Conservation (phyloP, 2,888 invertebrate species). For the Harmothoe impar region DNA sequence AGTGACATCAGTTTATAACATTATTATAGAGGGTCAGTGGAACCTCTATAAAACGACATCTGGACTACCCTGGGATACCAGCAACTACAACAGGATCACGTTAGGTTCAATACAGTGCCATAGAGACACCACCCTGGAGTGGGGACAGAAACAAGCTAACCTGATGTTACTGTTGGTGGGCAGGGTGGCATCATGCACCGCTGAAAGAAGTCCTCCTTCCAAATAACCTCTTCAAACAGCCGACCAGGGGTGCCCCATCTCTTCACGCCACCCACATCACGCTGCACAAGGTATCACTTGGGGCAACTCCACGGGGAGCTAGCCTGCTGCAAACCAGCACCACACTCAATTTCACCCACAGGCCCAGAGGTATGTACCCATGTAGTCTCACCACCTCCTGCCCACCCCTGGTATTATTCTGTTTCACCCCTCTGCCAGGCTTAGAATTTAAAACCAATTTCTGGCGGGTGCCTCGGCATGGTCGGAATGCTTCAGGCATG, state of each 20-base stretch:
- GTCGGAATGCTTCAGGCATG: not conserved
- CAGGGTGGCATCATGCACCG: not conserved
- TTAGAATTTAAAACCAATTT: conserved; percentile 61
- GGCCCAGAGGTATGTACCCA: conserved; percentile 24
- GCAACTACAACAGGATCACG: too few species aligned
- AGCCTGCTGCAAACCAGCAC: not conserved
- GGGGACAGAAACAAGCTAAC: not conserved
- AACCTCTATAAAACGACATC: too few species aligned
- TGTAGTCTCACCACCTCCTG: conserved; percentile 7
- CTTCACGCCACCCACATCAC: conserved; percentile 33
- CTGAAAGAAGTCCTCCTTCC: not conserved
- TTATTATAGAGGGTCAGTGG: too few species aligned
- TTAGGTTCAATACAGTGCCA: too few species aligned
- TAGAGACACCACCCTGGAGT: too few species aligned
- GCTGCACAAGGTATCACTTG: conserved; percentile 46
- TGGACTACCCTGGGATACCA: too few species aligned
- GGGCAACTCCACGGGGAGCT: not conserved
- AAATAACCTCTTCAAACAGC: conserved; percentile 49
- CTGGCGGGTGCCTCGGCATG: conserved; percentile 39
- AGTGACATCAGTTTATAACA: too few species aligned
- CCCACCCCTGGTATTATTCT: conserved; percentile 34
- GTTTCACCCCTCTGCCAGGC: conserved; percentile 46
- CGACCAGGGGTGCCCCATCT: not conserved
- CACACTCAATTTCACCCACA: conserved; percentile 51
- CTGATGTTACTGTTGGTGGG: not conserved